phyloP scores from a whole-genome alignment of 1,140 invertebrate genomes.

The Saccostrea cuccullata region DNA sequence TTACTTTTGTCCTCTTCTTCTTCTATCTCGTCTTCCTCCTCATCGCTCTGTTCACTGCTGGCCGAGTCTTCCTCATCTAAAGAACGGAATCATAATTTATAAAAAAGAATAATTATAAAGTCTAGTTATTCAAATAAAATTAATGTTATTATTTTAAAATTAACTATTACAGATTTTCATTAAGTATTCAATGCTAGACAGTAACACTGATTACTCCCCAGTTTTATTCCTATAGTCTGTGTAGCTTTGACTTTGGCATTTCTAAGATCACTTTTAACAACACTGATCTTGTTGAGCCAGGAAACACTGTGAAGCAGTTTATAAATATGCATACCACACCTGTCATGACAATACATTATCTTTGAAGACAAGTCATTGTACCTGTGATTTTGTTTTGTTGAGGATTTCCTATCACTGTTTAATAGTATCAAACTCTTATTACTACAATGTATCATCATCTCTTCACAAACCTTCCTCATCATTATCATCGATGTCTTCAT shows the following conservation, averaged over 20 bases:
- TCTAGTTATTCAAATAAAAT: too few species aligned
- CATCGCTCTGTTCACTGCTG: neutral
- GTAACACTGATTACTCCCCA: too few species aligned
- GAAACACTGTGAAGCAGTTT: neutral
- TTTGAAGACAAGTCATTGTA: neutral
- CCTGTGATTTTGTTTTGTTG: too few species aligned
- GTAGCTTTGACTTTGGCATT: too few species aligned
- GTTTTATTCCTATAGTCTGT: too few species aligned
- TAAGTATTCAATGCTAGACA: too few species aligned
- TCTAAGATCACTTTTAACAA: neutral
- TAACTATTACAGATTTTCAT: too few species aligned
- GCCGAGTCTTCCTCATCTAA: neutral
- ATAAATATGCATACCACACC: neutral
- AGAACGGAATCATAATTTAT: neutral
- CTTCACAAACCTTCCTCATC: constrained; percentile 55
- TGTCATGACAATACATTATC: neutral
- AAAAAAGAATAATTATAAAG: too few species aligned
- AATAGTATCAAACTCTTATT: neutral
- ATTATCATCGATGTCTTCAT: constrained; percentile 58
- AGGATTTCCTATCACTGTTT: too few species aligned
- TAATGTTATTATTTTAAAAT: too few species aligned
- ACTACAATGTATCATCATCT: neutral
- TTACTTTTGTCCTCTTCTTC: neutral
- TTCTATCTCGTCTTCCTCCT: neutral
- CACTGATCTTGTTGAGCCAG: neutral